phyloP scores from a whole-genome alignment of 2,888 invertebrate species.

The Adelphocoris suturalis region DNA sequence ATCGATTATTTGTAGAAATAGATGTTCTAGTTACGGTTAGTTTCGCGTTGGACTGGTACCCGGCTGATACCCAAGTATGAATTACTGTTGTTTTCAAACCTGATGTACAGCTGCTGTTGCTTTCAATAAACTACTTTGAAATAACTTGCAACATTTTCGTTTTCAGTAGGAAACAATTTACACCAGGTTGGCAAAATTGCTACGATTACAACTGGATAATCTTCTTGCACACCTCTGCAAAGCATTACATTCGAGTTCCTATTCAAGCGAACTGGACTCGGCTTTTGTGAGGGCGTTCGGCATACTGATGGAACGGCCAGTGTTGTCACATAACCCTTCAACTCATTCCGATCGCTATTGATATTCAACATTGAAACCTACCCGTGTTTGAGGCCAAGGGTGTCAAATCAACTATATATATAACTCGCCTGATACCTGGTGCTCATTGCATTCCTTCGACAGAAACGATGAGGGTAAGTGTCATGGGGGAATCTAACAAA shows the following conservation, averaged over 20 bases:
- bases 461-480: constrained; percentile 63
- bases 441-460: constrained; percentile 15
- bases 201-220: neutral
- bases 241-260: constrained; percentile 1
- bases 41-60: no score
- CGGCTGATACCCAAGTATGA: no score
- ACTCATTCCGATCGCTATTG: constrained; percentile 55
- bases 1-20: no score
- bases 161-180: no score
- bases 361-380: constrained; percentile 47
- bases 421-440: constrained; percentile 33
- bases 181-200: no score
- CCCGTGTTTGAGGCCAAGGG: constrained; percentile 66
- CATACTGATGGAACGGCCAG: constrained; percentile 53
- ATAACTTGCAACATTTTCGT: no score
- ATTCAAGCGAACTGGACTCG: neutral
- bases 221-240: neutral
- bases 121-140: no score
- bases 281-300: constrained; percentile 2
- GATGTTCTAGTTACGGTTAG: no score
- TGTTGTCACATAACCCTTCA: constrained; percentile 63
- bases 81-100: no score
- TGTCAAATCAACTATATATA: constrained; percentile 68
- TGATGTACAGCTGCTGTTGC: no score
- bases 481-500: neutral